Evolutionary conservation across 2,888 invertebrate genomes (phyloP), one percentile per base, ranked within the genome.

Genomic region (Lissocephala sabroskyi): DNA sequence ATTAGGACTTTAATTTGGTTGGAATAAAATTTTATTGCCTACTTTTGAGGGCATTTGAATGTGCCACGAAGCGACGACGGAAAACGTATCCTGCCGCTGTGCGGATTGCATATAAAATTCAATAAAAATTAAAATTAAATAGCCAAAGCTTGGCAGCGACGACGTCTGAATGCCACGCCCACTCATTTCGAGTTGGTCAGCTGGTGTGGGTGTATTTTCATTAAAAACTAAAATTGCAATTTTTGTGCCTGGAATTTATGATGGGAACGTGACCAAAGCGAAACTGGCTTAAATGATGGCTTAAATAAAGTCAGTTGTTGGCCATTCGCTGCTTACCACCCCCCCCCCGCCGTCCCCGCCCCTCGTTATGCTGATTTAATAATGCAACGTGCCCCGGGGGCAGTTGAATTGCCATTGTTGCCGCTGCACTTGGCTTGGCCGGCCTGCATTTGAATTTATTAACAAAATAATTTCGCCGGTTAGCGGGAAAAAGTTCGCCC

Each of bases 151-250:
- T n/a, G n/a, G n/a, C n/a, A n/a, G n/a, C n/a, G n/a, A n/a, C n/a
- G n/a, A n/a, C n/a, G n/a, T n/a, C n/a, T n/a, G n/a, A n/a, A n/a
- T n/a, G n/a, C n/a, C n/a, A n/a, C n/a, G n/a, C n/a, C n/a, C n/a
- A n/a, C n/a, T n/a, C 49, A 19, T 35, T 30, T 14, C 26, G 26
- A 5, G 7, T 23, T 5, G 7, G 7, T 23, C 4, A 5, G 23
- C 3, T 5, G 23, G 23, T 35, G 35, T 35, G 7, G n/a, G 33
- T 9, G 16, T 67, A 56, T 64, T 66, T 65, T 66, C 67, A 67
- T 67, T 66, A 67, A 66, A 45, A 66, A 66, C 65, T 67, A 67
- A 65, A 66, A 66, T 66, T 65, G 59, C 59, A 66, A 62, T 67
- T 66, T 67, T 59, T 50, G 50, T 32, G 40, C 14, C 9, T 3